These are phyloP conservation scores for Gerris lacustris DNA, from an alignment of 2,888 invertebrate genomes.

Conservation along the genomic window DNA sequence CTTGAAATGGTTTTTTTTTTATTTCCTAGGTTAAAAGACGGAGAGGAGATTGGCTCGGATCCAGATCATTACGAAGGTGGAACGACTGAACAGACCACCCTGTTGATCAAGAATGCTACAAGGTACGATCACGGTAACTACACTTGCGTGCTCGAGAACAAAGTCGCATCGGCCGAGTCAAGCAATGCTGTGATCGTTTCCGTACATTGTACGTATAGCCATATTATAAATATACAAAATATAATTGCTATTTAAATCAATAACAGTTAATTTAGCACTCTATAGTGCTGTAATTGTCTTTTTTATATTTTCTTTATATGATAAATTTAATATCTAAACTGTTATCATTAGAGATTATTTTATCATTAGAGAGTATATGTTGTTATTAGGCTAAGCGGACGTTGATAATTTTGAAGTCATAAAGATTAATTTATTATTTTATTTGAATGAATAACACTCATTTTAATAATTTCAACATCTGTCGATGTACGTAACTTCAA, in stretches of 20 bases:
- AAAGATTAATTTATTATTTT: too few relatives aligned
- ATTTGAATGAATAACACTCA: too few relatives aligned
- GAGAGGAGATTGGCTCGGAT: conserved; percentile 45
- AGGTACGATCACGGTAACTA: conserved; percentile 75
- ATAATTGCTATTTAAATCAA: not conserved
- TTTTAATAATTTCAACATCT: too few relatives aligned
- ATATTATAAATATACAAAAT: conserved; percentile 8
- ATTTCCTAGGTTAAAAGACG: conserved; percentile 55
- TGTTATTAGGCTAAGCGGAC: too few relatives aligned
- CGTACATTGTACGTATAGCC: conserved; percentile 52
- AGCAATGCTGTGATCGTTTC: conserved; percentile 62
- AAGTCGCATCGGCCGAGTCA: conserved; percentile 61
- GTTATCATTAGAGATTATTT: too few relatives aligned
- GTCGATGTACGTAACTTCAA: too few relatives aligned
- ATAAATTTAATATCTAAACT: too few relatives aligned
- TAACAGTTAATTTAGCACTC: too few relatives aligned
- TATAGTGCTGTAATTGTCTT: too few relatives aligned
- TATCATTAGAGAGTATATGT: too few relatives aligned
- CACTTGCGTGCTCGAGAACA: conserved; percentile 66
- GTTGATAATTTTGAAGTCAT: too few relatives aligned
- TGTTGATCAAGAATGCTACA: conserved; percentile 62
- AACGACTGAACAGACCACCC: conserved; percentile 56
- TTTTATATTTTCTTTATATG: too few relatives aligned
- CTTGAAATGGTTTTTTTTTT: not conserved
- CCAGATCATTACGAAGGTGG: conserved; percentile 62